Conservation (phyloP, 2,113 vertebrate genomes). For the Maccullochella peelii region DNA sequence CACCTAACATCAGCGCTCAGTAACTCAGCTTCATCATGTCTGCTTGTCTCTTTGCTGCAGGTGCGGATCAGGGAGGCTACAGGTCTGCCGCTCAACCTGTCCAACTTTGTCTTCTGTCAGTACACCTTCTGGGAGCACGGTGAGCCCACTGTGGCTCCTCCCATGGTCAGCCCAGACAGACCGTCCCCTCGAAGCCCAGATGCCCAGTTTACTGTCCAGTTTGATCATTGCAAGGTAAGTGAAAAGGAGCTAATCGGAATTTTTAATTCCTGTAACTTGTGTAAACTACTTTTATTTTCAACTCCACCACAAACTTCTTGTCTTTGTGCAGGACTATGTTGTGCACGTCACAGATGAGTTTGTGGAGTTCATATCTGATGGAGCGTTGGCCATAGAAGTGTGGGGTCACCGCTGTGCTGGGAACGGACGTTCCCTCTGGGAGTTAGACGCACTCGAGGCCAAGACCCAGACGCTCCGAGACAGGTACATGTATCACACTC, state of each 20-base stretch:
- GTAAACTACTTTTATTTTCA: not conserved
- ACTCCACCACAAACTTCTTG: not conserved
- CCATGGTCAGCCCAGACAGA: conserved; percentile 94
- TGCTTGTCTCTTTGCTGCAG: conserved; percentile 76
- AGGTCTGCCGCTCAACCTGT: conserved; percentile 92
- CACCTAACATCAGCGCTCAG: not conserved
- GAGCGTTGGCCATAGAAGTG: conserved; percentile 96
- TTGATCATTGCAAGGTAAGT: conserved; percentile 93
- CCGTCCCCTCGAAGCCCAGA: conserved; percentile 88
- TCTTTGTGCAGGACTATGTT: conserved; percentile 88
- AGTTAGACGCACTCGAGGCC: conserved; percentile 92
- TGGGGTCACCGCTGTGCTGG: conserved; percentile 97
- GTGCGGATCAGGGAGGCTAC: conserved; percentile 98
- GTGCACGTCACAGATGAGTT: conserved; percentile 96
- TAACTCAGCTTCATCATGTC: not conserved
- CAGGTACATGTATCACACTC: conserved; percentile 83
- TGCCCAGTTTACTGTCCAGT: conserved; percentile 91
- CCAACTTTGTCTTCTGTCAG: conserved; percentile 99
- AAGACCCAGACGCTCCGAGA: conserved; percentile 93
- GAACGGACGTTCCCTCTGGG: conserved; percentile 92
- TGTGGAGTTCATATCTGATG: conserved; percentile 97
- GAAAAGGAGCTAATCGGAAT: not conserved
- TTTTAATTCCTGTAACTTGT: not conserved
- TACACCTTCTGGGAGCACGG: conserved; percentile 97
- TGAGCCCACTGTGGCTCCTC: conserved; percentile 91